Conservation (phyloP, 1,140 invertebrate species). For the Zaprionus taronus region DNA sequence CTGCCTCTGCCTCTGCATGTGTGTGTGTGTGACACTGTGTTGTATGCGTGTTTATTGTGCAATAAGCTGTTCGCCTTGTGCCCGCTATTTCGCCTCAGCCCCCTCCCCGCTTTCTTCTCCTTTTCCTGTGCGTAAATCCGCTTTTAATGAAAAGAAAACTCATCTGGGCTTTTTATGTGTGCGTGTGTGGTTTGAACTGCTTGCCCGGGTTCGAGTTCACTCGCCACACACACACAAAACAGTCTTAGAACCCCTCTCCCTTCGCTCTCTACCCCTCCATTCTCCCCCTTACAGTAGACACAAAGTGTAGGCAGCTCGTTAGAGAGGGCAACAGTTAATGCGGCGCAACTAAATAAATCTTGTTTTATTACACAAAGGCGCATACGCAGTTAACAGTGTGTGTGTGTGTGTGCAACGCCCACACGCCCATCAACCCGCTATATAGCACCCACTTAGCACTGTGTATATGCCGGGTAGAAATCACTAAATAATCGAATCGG, state of each 20-base stretch:
- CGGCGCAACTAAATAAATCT: conserved; percentile 80
- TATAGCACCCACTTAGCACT: conserved; percentile 34
- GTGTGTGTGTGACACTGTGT: conserved; percentile 28
- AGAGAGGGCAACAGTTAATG: conserved; percentile 81
- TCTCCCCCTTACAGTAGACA: background rate
- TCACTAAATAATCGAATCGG: conserved; percentile 79
- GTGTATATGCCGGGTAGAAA: conserved; percentile 53
- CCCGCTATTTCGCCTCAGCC: background rate
- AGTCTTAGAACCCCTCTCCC: background rate
- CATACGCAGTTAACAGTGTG: conserved; percentile 19
- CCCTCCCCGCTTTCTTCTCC: background rate
- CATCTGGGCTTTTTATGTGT: conserved; percentile 64
- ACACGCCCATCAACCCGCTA: background rate
- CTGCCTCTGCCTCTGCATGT: conserved; percentile 28
- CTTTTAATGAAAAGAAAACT: conserved; percentile 83
- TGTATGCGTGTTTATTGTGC: conserved; percentile 76
- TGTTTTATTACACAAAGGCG: conserved; percentile 70
- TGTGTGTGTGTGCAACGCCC: background rate
- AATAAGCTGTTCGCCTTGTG: conserved; percentile 67
- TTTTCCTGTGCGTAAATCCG: conserved; percentile 74
- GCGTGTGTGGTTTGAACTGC: conserved; percentile 27
- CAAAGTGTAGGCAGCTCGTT: conserved; percentile 39
- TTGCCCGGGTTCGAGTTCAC: conserved; percentile 13
- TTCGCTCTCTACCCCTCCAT: background rate
- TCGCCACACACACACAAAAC: background rate